Evolutionary conservation across 2,113 vertebrate genomes (phyloP), one percentile per base, ranked within the genome.

Genomic region (Micromys minutus): DNA sequence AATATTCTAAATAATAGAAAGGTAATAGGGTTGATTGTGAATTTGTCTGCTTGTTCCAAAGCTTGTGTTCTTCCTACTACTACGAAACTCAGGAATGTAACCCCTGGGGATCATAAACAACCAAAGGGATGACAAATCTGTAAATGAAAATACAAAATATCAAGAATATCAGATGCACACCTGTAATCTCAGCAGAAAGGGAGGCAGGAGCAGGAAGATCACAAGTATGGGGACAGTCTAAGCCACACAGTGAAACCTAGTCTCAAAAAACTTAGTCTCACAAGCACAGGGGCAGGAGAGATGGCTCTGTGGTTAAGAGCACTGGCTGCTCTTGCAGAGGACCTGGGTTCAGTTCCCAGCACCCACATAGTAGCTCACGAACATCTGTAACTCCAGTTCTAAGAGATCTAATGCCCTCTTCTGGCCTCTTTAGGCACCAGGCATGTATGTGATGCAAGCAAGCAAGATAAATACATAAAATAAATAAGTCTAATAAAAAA

Each of bases 121-220:
- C 19, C 90, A 92, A 88, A 93, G 36, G 79, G 21, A 52, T 75
- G 15, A 89, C 79, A 96, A 75, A 90, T 81, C 4, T 65, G 36
- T 89, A 96, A 81, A 81, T 90, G 65, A 94, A 94, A 96, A 72
- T 88, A 90, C 26, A 21, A 26, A 92, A 22, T 69, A 85, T 65
- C 26, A 85, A 91, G 71, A 67, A 85, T 36, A 85, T 75, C 36
- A 71, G 59, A 75, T 77, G 36, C 13, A 77, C 22, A 50, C 34
- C 74, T 90, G 34, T 77, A 65, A 76, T 77, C 45, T 47, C 61
- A 71, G 91, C 15, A n/a, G 45, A 0, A 0, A 0, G 29, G 45
- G n/a, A 83, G 45, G n/a, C 36, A 45, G 45, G 42, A n/a, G 19
- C n/a, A 69, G 31, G 21, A 69, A 12, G 50, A 79, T 57, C n/a